Conservation (phyloP, 2,888 invertebrate species). For the Epinotia nisella region DNA sequence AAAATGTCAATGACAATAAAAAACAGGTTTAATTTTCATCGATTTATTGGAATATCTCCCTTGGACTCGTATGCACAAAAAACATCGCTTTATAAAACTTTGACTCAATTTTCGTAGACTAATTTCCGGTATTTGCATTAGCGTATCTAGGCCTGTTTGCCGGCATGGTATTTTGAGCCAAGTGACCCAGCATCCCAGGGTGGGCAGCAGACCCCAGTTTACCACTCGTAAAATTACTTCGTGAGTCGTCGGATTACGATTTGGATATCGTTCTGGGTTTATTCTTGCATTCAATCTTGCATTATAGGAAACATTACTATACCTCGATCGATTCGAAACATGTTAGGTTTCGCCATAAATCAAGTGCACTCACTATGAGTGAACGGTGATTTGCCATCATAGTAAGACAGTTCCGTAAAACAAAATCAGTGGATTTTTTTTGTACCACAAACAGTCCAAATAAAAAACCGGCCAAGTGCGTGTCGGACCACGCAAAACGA, state of each 20-base stretch:
- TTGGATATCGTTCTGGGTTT: not conserved
- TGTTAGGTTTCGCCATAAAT: conserved; percentile 6
- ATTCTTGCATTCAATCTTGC: conserved; percentile 1
- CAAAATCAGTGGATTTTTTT: not conserved
- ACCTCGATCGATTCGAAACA: not conserved
- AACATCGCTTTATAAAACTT: no score
- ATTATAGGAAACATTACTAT: not conserved
- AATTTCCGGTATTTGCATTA: no score
- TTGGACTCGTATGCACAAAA: no score
- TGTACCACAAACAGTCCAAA: no score
- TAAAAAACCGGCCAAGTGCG: not conserved
- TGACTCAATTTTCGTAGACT: no score
- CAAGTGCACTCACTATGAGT: not conserved
- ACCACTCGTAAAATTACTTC: not conserved
- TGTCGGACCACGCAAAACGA: no score
- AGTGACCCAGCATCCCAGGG: not conserved
- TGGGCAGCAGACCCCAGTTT: not conserved
- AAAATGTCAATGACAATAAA: no score
- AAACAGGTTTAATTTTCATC: no score
- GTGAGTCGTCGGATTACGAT: not conserved
- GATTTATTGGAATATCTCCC: no score
- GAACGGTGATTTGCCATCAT: not conserved
- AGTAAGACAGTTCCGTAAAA: not conserved
- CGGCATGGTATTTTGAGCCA: no score
- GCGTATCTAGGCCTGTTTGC: no score